Percentiles rank a stretch among this genome's conserved stretches.
phyloP scores from a whole-genome alignment of 2,113 vertebrate genomes.

The Colossoma macropomum region DNA sequence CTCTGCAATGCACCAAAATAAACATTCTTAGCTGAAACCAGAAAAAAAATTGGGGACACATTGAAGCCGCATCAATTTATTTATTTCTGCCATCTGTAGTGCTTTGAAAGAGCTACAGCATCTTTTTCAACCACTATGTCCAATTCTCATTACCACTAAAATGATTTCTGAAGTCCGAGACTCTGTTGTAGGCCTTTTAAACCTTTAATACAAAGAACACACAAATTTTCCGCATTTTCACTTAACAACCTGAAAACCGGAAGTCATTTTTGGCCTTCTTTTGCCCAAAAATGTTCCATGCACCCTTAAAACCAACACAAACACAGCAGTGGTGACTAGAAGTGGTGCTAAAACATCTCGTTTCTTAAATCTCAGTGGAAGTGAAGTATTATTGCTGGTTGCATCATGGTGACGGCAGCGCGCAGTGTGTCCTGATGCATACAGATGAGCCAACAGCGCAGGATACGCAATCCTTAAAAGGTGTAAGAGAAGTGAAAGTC shows the following conservation, averaged over 20 bases:
- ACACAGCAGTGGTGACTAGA: background rate
- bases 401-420: slow-evolving; percentile 11
- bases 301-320: background rate
- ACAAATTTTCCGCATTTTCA: too few species aligned
- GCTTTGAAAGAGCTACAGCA: background rate
- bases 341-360: background rate
- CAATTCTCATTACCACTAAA: background rate
- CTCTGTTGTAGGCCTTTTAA: too few species aligned
- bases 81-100: background rate
- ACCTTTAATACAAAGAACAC: too few species aligned
- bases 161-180: too few species aligned
- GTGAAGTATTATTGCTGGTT: slow-evolving; percentile 16
- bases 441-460: background rate
- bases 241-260: too few species aligned
- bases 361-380: background rate
- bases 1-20: background rate
- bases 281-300: fast-evolving
- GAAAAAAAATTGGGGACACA: background rate
- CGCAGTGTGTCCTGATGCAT: background rate
- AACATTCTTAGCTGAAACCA: background rate
- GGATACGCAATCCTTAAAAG: background rate
- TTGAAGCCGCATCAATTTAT: background rate
- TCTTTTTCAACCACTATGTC: background rate
- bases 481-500: background rate
- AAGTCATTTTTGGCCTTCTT: too few species aligned